phyloP scores from a whole-genome alignment of 2,113 vertebrate species.

The Dipodomys spectabilis region DNA sequence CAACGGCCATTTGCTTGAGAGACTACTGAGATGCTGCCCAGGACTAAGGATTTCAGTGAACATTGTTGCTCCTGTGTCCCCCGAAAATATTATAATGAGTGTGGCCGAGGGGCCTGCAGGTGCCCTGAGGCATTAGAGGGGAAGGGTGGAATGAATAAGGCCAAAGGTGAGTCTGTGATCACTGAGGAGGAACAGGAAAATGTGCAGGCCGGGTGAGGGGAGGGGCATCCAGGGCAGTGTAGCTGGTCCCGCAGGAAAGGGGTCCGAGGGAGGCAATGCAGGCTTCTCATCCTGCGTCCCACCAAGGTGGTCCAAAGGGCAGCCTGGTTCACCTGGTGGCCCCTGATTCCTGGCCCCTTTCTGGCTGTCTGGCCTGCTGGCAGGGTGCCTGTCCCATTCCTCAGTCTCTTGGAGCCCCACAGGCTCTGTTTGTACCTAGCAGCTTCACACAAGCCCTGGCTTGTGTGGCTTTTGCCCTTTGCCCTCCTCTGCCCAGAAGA shows the following conservation, averaged over 20 bases:
- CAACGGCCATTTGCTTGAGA: not conserved
- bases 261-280: rapidly evolving
- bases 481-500: not conserved
- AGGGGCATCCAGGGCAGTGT: not conserved
- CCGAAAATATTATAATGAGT: not conserved
- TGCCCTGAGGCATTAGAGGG: too few species aligned
- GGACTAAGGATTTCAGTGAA: not conserved
- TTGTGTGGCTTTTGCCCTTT: not conserved
- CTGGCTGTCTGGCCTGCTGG: not conserved
- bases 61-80: too few species aligned
- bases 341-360: not conserved
- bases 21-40: not conserved
- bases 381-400: rapidly evolving
- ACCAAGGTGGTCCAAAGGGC: not conserved
- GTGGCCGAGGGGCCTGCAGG: not conserved
- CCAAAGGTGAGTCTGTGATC: not conserved
- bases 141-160: rapidly evolving
- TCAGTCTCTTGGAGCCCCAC: rapidly evolving
- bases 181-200: not conserved
- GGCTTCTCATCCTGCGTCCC: not conserved
- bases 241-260: too few species aligned
- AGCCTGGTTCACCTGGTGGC: too few species aligned
- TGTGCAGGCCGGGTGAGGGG: not conserved
- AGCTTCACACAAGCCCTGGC: too few species aligned
- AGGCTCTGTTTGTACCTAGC: too few species aligned